Percentiles rank a stretch among this genome's conserved stretches.
phyloP scores from a whole-genome alignment of 2,888 invertebrate species.

The Epinotia brunnichana region DNA sequence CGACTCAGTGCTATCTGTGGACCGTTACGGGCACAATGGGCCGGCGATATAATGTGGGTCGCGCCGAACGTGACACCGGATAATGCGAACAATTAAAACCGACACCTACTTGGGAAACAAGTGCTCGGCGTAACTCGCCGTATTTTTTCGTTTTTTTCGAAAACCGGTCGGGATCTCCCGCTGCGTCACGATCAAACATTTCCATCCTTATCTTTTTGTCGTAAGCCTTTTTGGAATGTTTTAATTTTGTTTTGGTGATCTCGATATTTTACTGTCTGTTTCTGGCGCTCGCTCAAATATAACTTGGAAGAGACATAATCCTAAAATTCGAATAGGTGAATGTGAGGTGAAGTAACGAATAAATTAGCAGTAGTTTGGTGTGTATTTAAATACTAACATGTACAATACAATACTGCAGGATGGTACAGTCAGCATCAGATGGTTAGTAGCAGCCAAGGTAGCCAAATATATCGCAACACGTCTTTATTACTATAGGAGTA shows the following conservation, averaged over 20 bases:
- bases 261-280: conserved; percentile 25
- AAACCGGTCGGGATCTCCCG: conserved; percentile 42
- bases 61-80: conserved; percentile 71
- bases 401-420: too few relatives aligned
- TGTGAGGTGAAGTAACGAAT: background rate
- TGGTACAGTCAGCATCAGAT: too few relatives aligned
- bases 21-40: conserved; percentile 77
- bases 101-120: conserved; percentile 62
- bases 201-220: conserved; percentile 42
- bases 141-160: conserved; percentile 32
- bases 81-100: conserved; percentile 73
- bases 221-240: conserved; percentile 42
- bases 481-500: too few relatives aligned
- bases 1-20: conserved; percentile 60
- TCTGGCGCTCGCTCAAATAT: background rate
- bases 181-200: conserved; percentile 44
- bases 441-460: too few relatives aligned
- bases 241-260: conserved; percentile 37
- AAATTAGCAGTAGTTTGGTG: too few relatives aligned
- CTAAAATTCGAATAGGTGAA: background rate
- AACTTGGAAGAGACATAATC: background rate
- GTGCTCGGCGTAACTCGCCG: conserved; percentile 46
- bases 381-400: too few relatives aligned
- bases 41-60: conserved; percentile 77
- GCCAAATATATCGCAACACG: too few relatives aligned